Conservation (phyloP, 1,140 invertebrate genomes). For the Ceratitis capitata region DNA sequence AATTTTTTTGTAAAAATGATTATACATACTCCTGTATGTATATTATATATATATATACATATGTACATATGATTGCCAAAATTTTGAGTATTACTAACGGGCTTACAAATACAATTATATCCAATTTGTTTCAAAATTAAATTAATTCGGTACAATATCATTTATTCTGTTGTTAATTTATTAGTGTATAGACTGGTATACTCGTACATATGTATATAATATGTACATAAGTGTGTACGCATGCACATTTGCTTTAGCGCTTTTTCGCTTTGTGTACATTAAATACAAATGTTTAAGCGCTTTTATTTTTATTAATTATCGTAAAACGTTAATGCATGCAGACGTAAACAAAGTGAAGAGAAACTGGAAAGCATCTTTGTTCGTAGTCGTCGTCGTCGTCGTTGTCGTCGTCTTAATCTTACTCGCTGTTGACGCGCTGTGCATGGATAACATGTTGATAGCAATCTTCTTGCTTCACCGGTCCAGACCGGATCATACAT, state of each 20-base stretch:
- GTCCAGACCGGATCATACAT: constrained; percentile 14
- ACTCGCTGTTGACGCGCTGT: not conserved
- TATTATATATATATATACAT: no score
- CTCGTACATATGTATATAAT: no score
- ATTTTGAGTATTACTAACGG: no score
- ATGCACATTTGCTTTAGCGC: not conserved
- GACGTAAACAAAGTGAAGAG: not conserved
- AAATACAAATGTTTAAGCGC: not conserved
- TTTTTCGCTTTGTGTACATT: not conserved
- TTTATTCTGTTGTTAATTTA: no score
- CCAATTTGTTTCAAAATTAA: no score
- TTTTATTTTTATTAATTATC: not conserved
- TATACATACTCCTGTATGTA: no score
- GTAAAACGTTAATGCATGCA: not conserved
- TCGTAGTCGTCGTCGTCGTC: not conserved
- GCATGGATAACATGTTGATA: not conserved
- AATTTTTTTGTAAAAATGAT: no score
- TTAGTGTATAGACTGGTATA: no score
- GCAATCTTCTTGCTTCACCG: not conserved
- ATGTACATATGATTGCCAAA: no score
- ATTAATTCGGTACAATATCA: no score
- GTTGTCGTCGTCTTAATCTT: not conserved
- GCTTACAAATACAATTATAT: no score
- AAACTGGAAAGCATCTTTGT: not conserved
- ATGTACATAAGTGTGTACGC: no score